Percentiles rank a stretch among this genome's conserved stretches.
These are phyloP conservation scores for Nasonia vitripennis DNA, from an alignment of 1,140 invertebrate genomes.

Conservation along the genomic window DNA sequence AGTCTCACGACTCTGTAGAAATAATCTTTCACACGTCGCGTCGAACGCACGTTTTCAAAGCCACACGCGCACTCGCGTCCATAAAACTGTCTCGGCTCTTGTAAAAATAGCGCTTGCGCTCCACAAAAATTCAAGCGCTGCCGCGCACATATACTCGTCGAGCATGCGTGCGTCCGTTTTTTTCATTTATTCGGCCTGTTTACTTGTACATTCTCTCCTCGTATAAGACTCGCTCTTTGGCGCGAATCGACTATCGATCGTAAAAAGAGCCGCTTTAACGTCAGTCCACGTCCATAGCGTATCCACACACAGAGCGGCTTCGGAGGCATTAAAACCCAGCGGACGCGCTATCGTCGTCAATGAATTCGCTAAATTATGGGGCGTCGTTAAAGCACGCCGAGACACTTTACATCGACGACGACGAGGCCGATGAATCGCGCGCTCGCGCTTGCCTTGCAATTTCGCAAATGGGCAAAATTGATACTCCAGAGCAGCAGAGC, in stretches of 20 bases:
- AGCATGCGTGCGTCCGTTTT: neutral
- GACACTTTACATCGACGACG: slow-evolving; percentile 33
- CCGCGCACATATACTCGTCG: neutral
- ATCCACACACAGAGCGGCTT: neutral
- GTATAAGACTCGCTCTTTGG: neutral
- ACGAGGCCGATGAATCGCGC: slow-evolving; percentile 54
- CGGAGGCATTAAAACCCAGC: slow-evolving; percentile 22
- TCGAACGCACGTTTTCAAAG: no score
- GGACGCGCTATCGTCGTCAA: neutral
- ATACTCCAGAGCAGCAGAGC: neutral
- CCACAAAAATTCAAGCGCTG: neutral
- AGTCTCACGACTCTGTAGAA: no score
- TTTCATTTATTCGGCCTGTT: neutral
- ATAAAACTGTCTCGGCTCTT: neutral
- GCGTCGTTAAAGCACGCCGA: slow-evolving; percentile 41
- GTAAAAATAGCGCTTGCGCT: neutral
- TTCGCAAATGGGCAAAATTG: slow-evolving; percentile 27
- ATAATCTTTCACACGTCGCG: no score
- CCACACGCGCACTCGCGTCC: neutral
- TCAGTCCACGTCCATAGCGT: neutral
- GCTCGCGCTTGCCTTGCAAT: slow-evolving; percentile 55
- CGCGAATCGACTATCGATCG: slow-evolving; percentile 41
- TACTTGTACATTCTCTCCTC: neutral
- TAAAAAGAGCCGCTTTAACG: slow-evolving; percentile 41
- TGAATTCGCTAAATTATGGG: slow-evolving; percentile 50